Conservation (phyloP, 1,140 invertebrate genomes). For the Drosophila arizonae region DNA sequence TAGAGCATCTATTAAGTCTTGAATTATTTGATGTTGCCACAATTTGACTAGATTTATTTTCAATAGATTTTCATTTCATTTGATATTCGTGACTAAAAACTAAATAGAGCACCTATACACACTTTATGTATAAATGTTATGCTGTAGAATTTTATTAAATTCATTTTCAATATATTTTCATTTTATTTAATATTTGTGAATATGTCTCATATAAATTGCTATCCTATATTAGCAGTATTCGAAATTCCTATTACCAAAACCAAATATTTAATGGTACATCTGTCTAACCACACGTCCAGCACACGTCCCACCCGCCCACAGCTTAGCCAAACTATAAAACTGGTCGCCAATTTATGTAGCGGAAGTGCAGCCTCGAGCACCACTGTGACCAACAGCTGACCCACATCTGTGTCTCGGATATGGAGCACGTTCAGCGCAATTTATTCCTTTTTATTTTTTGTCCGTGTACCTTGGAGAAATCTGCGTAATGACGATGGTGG, state of each 20-base stretch:
- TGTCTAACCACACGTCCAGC: too few relatives aligned
- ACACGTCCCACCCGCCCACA: background rate
- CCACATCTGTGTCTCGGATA: conserved; percentile 13
- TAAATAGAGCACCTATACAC: too few relatives aligned
- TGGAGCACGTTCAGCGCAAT: conserved; percentile 27
- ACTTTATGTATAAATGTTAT: too few relatives aligned
- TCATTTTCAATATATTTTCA: background rate
- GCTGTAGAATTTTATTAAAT: too few relatives aligned
- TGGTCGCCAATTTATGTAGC: conserved; percentile 12
- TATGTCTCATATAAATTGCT: background rate
- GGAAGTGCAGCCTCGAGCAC: conserved; percentile 10
- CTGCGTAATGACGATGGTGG: conserved; percentile 50
- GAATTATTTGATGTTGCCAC: background rate
- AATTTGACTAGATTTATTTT: background rate
- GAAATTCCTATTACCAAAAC: background rate
- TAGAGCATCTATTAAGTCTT: conserved; percentile 1
- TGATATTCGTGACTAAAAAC: background rate
- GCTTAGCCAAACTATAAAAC: conserved; percentile 13
- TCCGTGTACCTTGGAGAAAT: conserved; percentile 60
- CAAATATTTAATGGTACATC: background rate
- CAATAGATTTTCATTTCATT: background rate
- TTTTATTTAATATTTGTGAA: background rate
- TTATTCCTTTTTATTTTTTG: background rate
- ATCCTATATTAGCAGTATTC: background rate
- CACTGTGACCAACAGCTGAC: conserved; percentile 5